These are phyloP conservation scores for Conus betulinus DNA, from an alignment of 1,140 invertebrate genomes.

Conservation along the genomic window DNA sequence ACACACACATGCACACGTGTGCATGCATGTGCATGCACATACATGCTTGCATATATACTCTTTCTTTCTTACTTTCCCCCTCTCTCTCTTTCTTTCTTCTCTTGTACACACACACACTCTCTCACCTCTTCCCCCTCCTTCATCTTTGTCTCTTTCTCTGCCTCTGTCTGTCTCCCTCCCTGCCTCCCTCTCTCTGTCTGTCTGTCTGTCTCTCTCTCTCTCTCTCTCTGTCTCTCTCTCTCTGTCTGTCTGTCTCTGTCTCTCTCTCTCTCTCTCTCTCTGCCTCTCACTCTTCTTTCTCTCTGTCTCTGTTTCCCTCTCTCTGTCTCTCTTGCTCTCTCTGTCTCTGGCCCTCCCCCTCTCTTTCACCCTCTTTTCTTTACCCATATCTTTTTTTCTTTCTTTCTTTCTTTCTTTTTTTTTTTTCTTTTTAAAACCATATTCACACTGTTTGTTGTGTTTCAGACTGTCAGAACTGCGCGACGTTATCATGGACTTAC, in stretches of 20 bases:
- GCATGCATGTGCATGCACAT: not conserved
- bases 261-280: not conserved
- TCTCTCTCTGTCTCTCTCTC: not conserved
- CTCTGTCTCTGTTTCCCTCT: not conserved
- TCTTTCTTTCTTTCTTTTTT: not conserved
- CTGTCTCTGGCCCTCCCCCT: too few species aligned
- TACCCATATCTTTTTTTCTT: not conserved
- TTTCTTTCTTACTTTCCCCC: not conserved
- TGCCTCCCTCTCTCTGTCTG: not conserved
- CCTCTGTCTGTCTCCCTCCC: too few species aligned
- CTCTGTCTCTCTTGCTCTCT: too few species aligned
- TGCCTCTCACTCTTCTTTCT: not conserved
- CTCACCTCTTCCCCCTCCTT: not conserved
- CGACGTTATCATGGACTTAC: conserved; percentile 71
- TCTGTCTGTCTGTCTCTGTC: not conserved
- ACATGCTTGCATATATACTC: not conserved
- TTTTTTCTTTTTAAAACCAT: too few species aligned
- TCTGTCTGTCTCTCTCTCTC: not conserved
- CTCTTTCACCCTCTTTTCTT: not conserved
- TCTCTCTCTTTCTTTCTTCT: too few species aligned
- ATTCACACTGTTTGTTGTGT: conserved; percentile 8
- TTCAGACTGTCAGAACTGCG: conserved; percentile 69
- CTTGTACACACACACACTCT: not conserved
- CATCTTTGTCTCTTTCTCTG: too few species aligned
- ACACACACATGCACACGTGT: not conserved